Evolutionary conservation across 2,113 vertebrate species (phyloP).

Genomic region (Vulpes ferrilata): DNA sequence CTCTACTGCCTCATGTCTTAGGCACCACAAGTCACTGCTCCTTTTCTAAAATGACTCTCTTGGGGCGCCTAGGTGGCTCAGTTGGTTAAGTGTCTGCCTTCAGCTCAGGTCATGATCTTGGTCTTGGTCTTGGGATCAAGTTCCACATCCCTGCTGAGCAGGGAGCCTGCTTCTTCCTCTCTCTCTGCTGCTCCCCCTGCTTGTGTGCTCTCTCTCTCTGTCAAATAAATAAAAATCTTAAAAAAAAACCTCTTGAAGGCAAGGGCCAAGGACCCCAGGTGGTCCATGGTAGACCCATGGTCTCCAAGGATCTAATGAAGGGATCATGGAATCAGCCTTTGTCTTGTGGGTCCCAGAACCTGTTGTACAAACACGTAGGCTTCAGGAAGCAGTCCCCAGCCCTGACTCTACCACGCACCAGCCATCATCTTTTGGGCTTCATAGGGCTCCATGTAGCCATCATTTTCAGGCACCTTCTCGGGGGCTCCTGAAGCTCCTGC

Average conservation of each 20-base stretch:
- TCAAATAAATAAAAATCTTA: too few relatives aligned
- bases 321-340: background rate
- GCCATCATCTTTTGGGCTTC: slow-evolving; percentile 99
- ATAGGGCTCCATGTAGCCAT: slow-evolving; percentile 99
- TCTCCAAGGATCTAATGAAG: background rate
- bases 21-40: background rate
- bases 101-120: too few relatives aligned
- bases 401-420: slow-evolving; percentile 86
- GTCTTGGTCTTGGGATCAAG: too few relatives aligned
- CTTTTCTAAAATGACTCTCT: slow-evolving; percentile 11
- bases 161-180: too few relatives aligned
- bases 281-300: background rate
- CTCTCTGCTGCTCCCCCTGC: too few relatives aligned
- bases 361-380: background rate
- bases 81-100: too few relatives aligned
- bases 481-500: slow-evolving; percentile 75
- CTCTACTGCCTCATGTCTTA: background rate
- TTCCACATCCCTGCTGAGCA: too few relatives aligned
- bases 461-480: slow-evolving; percentile 95
- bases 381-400: background rate
- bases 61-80: too few relatives aligned
- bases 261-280: background rate
- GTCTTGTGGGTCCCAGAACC: background rate
- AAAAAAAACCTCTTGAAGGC: background rate
- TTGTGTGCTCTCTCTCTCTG: too few relatives aligned